Percentiles rank a stretch among this genome's conserved stretches.
These are phyloP conservation scores for Tetheella fluctuosa DNA, from an alignment of 2,888 invertebrate genomes.

Conservation along the genomic window DNA sequence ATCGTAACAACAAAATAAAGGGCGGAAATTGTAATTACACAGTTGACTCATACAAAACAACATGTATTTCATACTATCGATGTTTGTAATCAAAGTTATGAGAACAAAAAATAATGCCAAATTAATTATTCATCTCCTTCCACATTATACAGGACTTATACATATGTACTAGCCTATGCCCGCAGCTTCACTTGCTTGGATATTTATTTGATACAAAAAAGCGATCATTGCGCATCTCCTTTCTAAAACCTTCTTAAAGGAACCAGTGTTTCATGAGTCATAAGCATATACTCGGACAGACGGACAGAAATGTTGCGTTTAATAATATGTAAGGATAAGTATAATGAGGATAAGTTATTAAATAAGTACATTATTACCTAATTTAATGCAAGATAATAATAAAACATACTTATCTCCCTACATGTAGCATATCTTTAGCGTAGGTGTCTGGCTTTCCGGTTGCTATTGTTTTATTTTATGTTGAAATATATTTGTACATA, in stretches of 20 bases:
- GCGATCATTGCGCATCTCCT: too few relatives aligned
- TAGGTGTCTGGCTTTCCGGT: not conserved
- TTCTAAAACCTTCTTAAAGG: too few relatives aligned
- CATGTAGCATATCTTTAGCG: not conserved
- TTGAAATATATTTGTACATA: too few relatives aligned
- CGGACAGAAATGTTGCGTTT: too few relatives aligned
- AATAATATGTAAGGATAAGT: too few relatives aligned
- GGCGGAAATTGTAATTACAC: slow-evolving; percentile 62
- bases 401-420: not conserved
- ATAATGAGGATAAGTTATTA: too few relatives aligned
- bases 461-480: not conserved
- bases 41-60: slow-evolving; percentile 19
- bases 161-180: not conserved
- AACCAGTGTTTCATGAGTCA: too few relatives aligned
- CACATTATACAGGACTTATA: not conserved
- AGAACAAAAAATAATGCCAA: slow-evolving; percentile 3
- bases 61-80: slow-evolving; percentile 28
- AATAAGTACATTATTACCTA: too few relatives aligned
- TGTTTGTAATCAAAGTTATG: slow-evolving; percentile 15
- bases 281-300: too few relatives aligned
- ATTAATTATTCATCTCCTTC: not conserved
- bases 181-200: not conserved
- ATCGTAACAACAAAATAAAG: slow-evolving; percentile 55
- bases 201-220: too few relatives aligned
- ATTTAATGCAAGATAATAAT: too few relatives aligned